These are phyloP conservation scores for Copidosoma aretas DNA, from an alignment of 2,888 invertebrate species.

Conservation along the genomic window DNA sequence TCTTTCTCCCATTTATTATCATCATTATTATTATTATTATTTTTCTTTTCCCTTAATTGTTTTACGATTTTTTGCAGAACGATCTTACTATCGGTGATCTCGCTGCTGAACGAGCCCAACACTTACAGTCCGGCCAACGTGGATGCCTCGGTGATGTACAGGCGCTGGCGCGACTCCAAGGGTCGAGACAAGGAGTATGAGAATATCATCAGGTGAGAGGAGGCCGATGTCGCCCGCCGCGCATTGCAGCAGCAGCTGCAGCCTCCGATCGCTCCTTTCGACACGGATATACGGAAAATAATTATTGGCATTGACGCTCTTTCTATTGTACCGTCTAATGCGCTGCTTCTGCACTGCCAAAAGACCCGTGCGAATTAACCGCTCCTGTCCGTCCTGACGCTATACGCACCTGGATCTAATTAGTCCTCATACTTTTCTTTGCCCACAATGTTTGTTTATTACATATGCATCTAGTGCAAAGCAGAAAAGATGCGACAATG, in stretches of 20 bases:
- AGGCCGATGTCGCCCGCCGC: no score
- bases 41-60: neutral
- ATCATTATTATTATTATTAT: neutral
- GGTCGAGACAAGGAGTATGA: slow-evolving; percentile 99
- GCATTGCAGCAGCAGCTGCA: neutral
- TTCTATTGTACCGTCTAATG: no score
- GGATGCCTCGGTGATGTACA: slow-evolving; percentile 99
- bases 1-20: no score
- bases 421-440: no score
- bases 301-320: neutral
- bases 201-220: slow-evolving; percentile 89
- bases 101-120: slow-evolving; percentile 98
- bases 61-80: slow-evolving; percentile 68
- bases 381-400: no score
- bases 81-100: slow-evolving; percentile 96
- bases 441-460: no score
- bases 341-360: no score
- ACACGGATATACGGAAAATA: neutral
- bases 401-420: no score
- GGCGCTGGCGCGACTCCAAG: slow-evolving; percentile 97
- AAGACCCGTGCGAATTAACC: no score
- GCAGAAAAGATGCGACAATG: no score
- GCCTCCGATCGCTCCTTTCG: neutral
- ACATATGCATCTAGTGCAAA: no score
- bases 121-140: slow-evolving; percentile 99